Conservation (phyloP, 2,888 invertebrate species). For the Catocala sponsa region DNA sequence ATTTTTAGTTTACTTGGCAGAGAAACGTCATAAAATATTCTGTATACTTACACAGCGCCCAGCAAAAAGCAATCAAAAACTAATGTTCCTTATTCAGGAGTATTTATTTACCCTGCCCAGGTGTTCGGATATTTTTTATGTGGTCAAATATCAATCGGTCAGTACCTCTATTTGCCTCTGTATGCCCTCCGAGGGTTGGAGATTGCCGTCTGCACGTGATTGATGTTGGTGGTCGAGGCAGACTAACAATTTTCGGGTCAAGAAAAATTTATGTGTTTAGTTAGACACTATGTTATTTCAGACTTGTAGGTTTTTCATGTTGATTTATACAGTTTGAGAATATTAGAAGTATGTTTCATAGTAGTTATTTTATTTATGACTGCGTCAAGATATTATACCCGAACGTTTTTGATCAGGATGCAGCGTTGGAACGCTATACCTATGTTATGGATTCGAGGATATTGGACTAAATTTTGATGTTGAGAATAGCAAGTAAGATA, state of each 20-base stretch:
- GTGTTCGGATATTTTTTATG: slow-evolving; percentile 39
- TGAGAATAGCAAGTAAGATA: no score
- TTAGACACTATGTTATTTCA: slow-evolving; percentile 31
- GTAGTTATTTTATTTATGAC: no score
- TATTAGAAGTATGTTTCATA: not conserved
- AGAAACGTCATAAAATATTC: slow-evolving; percentile 23
- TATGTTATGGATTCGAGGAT: no score
- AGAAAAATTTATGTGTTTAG: slow-evolving; percentile 47
- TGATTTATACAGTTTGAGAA: slow-evolving; percentile 28
- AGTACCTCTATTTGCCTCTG: slow-evolving; percentile 41
- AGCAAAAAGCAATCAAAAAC: slow-evolving; percentile 21
- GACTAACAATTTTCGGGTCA: slow-evolving; percentile 46
- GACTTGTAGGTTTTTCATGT: slow-evolving; percentile 18
- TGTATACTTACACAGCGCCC: slow-evolving; percentile 15
- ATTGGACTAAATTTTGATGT: no score
- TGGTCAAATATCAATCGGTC: slow-evolving; percentile 52
- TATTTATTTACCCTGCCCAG: slow-evolving; percentile 33
- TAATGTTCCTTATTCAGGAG: slow-evolving; percentile 18
- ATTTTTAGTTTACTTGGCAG: not conserved
- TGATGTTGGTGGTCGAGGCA: slow-evolving; percentile 40
- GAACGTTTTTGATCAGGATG: no score
- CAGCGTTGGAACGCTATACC: no score
- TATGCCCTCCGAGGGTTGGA: slow-evolving; percentile 36
- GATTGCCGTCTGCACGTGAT: slow-evolving; percentile 46
- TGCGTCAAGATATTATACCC: no score